Evolutionary conservation across 2,113 vertebrate species (phyloP).

Genomic region (Hemichromis elongatus): DNA sequence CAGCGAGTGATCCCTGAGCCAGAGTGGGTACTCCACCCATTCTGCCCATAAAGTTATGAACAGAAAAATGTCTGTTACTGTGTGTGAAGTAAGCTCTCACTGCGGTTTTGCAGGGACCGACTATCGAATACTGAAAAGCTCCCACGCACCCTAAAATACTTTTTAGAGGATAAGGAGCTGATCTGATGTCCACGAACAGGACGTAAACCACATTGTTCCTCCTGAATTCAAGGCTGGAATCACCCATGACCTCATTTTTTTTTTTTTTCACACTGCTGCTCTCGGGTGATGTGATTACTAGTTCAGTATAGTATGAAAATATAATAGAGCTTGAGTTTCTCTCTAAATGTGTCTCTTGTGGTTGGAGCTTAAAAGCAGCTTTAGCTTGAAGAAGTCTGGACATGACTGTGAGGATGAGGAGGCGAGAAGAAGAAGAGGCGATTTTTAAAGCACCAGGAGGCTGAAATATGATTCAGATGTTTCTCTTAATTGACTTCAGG

Average conservation of each 20-base stretch:
- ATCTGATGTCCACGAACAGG: neutral
- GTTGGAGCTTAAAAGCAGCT: neutral
- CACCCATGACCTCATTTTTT: neutral
- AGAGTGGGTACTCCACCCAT: rapidly evolving
- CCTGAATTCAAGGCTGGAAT: neutral
- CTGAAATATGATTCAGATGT: neutral
- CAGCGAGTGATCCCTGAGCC: rapidly evolving
- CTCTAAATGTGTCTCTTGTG: neutral
- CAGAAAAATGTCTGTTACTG: neutral
- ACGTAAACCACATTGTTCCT: neutral
- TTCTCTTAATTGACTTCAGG: neutral
- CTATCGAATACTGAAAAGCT: too few species aligned
- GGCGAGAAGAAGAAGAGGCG: neutral
- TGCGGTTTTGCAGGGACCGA: neutral
- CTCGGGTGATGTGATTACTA: neutral
- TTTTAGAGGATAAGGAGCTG: neutral
- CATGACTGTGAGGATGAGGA: neutral
- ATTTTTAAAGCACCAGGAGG: neutral
- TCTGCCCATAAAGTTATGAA: neutral
- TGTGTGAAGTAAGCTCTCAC: neutral
- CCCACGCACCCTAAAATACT: neutral
- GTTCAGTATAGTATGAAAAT: neutral
- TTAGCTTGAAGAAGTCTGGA: neutral
- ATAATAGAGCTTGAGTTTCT: neutral
- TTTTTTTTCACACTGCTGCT: neutral